Base-by-base conservation (phyloP, 1,140 invertebrate genomes). In the Laupala kohalensis region DNA sequence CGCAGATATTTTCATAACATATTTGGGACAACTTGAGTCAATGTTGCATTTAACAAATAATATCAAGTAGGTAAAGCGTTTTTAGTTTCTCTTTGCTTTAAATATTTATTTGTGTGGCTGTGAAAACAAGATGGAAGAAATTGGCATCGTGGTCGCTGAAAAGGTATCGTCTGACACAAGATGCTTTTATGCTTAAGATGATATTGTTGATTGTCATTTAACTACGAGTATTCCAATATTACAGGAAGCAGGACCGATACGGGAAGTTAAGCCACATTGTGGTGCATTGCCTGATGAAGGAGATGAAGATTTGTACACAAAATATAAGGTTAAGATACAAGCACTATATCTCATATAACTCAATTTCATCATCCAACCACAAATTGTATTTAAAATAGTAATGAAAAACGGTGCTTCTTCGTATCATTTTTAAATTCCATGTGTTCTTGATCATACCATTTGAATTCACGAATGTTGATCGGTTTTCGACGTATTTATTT, bases 241-340 rank as follows among this genome's bases (percentile, higher is more conserved):
- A 80, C 83, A 71, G 85, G 86, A 73, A 81, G 83, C 30, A 86
- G 87, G 71, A 79, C 80, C 3, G 88, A 89, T 75, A 83, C 82
- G 29, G 79, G 79, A 67, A 84, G 83, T 75, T 83, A 84, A 73
- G 81, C 83, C 65, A 78, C 79, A 67, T 64, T 78, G 79, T 67
- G 79, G 81, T 63, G 83, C 81, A 74, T 80, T 82, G 30, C 80
- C 87, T 66, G 91, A 96, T 78, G 92, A 93, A 77, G 78, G 91
- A 71, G 93, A 95, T 80, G 93, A 95, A 82, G 94, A 96, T 86
- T 83, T 96, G 29, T 98, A 96, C 79, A 95, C 93, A 24, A 95
- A 94, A 82, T 97, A 93, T 77, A 97, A 96, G 87, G 92, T 93
- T 83, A 65, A 37, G 25, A 13, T 13, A 25, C 15, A 19, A 62